These are phyloP conservation scores for Drosophila affinis DNA, from an alignment of 2,888 invertebrate genomes.

Conservation along the genomic window DNA sequence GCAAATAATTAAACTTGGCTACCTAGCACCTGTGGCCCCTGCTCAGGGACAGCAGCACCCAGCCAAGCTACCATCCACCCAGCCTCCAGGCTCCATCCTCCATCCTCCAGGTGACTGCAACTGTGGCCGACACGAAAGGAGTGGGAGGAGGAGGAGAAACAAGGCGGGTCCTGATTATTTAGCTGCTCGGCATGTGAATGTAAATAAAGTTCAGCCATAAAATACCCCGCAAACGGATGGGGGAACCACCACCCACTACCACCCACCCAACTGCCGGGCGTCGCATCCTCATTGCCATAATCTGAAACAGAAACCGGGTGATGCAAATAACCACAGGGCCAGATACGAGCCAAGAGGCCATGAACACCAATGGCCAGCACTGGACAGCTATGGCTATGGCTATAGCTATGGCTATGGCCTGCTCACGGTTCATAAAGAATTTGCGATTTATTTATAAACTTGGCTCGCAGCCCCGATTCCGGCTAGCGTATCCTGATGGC, in stretches of 20 bases:
- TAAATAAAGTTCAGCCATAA: constrained; percentile 75
- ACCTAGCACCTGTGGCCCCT: constrained; percentile 68
- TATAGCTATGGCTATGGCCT: not conserved
- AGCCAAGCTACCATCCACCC: not conserved
- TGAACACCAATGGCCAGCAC: not conserved
- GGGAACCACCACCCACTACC: constrained; percentile 5
- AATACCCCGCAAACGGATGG: constrained; percentile 66
- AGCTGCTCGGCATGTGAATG: constrained; percentile 61
- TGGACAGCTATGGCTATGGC: constrained; percentile 7
- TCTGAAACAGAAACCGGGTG: constrained; percentile 47
- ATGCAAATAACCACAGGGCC: constrained; percentile 34
- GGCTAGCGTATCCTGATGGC: constrained; percentile 3
- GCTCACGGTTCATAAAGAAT: constrained; percentile 36
- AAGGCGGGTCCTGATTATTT: constrained; percentile 42
- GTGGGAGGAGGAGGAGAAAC: not conserved
- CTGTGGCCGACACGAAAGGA: constrained; percentile 42
- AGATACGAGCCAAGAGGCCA: constrained; percentile 11
- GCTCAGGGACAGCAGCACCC: constrained; percentile 24
- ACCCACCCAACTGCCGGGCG: constrained; percentile 10
- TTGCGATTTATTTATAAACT: constrained; percentile 61
- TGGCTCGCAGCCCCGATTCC: constrained; percentile 20
- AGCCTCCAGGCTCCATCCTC: not conserved
- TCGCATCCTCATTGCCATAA: constrained; percentile 42
- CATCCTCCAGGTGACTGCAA: constrained; percentile 45
- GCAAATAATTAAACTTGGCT: constrained; percentile 74